Percentiles rank a stretch among this genome's conserved stretches.
phyloP scores from a whole-genome alignment of 2,888 invertebrate species.

The Noctua pronuba region DNA sequence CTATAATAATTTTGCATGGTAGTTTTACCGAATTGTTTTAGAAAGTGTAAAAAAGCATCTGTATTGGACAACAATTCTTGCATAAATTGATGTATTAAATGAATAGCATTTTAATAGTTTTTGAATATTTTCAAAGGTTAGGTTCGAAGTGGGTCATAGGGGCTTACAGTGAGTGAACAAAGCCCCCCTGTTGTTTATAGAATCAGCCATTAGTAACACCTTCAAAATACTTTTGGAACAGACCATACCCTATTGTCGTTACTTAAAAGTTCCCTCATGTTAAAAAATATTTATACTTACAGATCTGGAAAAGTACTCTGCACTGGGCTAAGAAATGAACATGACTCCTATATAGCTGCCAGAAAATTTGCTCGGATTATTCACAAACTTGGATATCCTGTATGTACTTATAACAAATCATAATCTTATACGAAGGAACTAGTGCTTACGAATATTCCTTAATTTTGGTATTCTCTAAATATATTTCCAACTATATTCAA shows the following conservation, averaged over 20 bases:
- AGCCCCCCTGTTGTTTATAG: neutral
- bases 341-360: constrained; percentile 94
- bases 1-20: neutral
- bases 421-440: neutral
- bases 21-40: neutral
- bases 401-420: constrained; percentile 78
- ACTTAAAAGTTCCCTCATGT: neutral
- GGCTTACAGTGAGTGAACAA: neutral
- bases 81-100: too few species aligned
- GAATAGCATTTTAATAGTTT: neutral
- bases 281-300: constrained; percentile 34
- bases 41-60: too few species aligned
- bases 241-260: neutral
- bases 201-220: neutral
- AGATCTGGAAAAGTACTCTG: constrained; percentile 95
- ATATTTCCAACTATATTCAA: neutral
- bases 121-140: neutral
- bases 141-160: neutral
- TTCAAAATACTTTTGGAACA: neutral
- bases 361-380: constrained; percentile 96
- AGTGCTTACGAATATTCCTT: neutral
- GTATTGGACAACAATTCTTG: too few species aligned
- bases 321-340: constrained; percentile 95
- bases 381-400: constrained; percentile 94
- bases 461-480: neutral